Percentiles rank a stretch among this genome's conserved stretches.
These are phyloP conservation scores for Synanthedon myopaeformis DNA, from an alignment of 2,888 invertebrate genomes.

Conservation along the genomic window DNA sequence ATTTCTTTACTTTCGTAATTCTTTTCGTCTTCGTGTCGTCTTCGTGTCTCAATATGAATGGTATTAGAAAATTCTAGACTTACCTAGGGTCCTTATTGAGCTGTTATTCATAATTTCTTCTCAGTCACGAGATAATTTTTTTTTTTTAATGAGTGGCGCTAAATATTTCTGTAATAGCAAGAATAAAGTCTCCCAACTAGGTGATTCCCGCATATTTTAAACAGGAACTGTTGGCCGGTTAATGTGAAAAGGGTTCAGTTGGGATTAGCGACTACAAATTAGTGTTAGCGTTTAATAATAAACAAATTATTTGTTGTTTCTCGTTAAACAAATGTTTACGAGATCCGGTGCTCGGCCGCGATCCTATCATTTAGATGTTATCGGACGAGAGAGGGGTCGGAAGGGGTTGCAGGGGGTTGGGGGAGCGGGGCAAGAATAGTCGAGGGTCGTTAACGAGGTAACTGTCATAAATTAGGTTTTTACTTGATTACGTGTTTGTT, in stretches of 20 bases:
- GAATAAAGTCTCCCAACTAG: too few species aligned
- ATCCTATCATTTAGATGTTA: background rate
- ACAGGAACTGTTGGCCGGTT: too few species aligned
- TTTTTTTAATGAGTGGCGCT: too few species aligned
- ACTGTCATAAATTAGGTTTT: background rate
- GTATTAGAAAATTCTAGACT: too few species aligned
- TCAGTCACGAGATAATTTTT: too few species aligned
- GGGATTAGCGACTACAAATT: background rate
- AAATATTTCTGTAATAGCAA: too few species aligned
- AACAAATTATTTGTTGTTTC: background rate
- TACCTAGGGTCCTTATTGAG: too few species aligned
- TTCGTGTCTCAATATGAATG: too few species aligned
- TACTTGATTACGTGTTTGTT: background rate
- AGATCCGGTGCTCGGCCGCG: background rate
- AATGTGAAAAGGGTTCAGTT: background rate
- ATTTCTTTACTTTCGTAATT: too few species aligned
- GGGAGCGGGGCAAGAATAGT: background rate
- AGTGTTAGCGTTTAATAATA: background rate
- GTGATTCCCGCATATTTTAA: too few species aligned
- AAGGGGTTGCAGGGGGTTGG: background rate
- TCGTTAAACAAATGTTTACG: background rate
- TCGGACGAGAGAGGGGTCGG: background rate
- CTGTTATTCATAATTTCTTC: too few species aligned
- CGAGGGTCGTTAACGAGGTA: background rate
- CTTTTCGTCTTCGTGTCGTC: too few species aligned